Evolutionary conservation across 1,140 invertebrate species (phyloP), one percentile per base, ranked within the genome.

Genomic region (Coenobita brevimanus): DNA sequence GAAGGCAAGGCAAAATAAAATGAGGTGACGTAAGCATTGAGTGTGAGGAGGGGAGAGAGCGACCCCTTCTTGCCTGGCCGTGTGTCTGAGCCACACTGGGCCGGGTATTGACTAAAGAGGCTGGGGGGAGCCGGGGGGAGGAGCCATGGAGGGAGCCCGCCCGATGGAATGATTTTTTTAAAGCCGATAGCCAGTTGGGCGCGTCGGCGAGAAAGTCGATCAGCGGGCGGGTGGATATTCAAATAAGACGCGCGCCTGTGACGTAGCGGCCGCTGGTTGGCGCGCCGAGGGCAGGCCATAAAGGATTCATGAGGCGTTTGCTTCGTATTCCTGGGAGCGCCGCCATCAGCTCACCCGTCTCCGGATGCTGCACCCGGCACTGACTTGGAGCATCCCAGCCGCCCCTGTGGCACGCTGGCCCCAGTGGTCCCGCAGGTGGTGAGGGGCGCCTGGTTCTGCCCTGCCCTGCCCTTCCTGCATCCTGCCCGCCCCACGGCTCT

Each of bases 91-190:
- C 46, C 46, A n/a, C 36, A 41, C 41, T 17, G 33, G 10, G 64
- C 21, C 69, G 21, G 73, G 57, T 81, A 64, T 64, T 81, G 78
- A 81, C 78, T 36, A 36, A 81, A 33, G 78, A 64, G 78, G 36
- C n/a, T 8, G 27, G 50, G 13, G 67, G 57, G 33, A 36, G 33
- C 30, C 30, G 78, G 21, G 3, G 21, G 57, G 30, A 36, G 36
- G 57, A 60, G 54, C 15, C 6, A 36, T 2, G 24, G 30, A n/a
- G 33, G 2, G 21, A 38, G 54, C 27, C 33, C n/a, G 64, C 57
- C 50, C 64, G 81, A 83, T 83, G 46, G 81, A 83, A 83, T 83
- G 81, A 83, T 83, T 83, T 83, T 83, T 83, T 83, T 83, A 83
- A 83, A 83, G 81, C 81, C 81, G 81, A 83, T 57, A 83, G 81